Conservation (phyloP, 2,113 vertebrate species). For the Empidonax traillii region DNA sequence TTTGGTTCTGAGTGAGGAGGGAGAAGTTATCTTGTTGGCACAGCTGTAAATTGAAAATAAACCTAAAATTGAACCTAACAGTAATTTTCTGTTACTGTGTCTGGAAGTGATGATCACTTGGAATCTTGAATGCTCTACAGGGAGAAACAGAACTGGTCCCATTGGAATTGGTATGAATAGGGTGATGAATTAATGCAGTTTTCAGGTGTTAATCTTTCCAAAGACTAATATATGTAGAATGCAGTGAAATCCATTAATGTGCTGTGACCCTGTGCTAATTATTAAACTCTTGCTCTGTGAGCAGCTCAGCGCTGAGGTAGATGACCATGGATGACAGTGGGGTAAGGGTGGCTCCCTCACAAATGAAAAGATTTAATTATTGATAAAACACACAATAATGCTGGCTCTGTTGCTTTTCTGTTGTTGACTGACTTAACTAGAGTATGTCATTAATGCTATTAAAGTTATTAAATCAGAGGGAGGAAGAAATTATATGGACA, state of each 20-base stretch:
- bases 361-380: background rate
- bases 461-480: background rate
- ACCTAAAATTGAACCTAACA: background rate
- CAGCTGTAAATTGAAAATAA: background rate
- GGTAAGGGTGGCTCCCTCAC: background rate
- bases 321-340: background rate
- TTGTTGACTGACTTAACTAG: background rate
- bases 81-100: background rate
- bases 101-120: background rate
- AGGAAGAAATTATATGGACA: background rate
- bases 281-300: background rate
- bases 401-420: background rate
- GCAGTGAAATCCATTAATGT: conserved; percentile 9
- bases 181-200: conserved; percentile 37
- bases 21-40: background rate
- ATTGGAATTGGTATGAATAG: background rate
- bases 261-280: background rate
- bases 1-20: background rate
- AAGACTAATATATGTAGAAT: background rate
- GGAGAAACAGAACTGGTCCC: background rate
- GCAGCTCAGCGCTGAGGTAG: background rate
- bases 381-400: background rate
- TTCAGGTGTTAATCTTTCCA: conserved; percentile 23
- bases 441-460: background rate
- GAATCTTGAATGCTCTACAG: background rate